These are phyloP conservation scores for Oceanodroma tethys DNA, from an alignment of 2,113 vertebrate genomes.

Conservation along the genomic window DNA sequence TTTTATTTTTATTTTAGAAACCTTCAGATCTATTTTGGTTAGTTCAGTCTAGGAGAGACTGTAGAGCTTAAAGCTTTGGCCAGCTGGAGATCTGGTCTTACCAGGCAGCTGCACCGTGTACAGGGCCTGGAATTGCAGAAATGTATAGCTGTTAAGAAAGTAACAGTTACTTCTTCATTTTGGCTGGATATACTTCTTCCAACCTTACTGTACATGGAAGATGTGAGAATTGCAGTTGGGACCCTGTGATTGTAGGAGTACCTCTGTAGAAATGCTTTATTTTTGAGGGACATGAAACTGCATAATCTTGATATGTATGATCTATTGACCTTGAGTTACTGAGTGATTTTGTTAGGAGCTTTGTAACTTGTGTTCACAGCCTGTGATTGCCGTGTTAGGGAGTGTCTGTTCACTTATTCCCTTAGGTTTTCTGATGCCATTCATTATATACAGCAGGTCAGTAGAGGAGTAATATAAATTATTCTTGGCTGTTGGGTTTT, in stretches of 20 bases:
- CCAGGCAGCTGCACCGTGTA: rapidly evolving
- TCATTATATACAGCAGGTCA: not conserved
- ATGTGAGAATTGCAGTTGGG: not conserved
- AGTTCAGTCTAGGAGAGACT: not conserved
- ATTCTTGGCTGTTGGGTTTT: not conserved
- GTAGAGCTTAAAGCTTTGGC: not conserved
- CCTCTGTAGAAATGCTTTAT: not conserved
- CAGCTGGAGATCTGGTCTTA: not conserved
- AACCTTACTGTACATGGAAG: not conserved
- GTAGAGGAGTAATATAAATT: not conserved
- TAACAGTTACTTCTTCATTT: not conserved
- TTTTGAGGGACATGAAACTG: not conserved
- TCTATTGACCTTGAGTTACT: not conserved
- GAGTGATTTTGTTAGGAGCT: not conserved
- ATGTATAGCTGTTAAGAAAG: not conserved
- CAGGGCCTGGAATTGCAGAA: not conserved
- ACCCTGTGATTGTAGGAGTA: not conserved
- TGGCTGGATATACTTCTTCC: not conserved
- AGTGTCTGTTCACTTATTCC: not conserved
- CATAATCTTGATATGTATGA: not conserved
- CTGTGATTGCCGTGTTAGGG: not conserved
- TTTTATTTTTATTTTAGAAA: not conserved
- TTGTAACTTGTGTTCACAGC: not conserved
- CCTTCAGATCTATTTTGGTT: not conserved
- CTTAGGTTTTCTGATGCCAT: not conserved